Percentiles rank a stretch among this genome's conserved stretches.
phyloP scores from a whole-genome alignment of 2,113 vertebrate species.

The Scomber japonicus region DNA sequence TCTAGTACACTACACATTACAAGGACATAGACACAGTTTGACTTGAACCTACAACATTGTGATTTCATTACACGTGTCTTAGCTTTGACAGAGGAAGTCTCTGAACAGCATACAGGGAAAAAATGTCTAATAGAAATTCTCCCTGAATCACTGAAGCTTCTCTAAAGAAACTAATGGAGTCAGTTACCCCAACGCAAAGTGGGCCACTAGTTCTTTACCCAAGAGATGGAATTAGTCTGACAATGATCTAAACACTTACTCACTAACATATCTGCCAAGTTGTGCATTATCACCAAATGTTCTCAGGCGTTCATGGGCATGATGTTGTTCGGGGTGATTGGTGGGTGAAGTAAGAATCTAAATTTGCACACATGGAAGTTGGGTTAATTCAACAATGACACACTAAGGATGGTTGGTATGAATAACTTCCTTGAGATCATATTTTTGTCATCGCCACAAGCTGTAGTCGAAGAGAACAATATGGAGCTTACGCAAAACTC shows the following conservation, averaged over 20 bases:
- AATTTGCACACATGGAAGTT: slow-evolving; percentile 17
- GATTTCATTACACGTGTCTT: not conserved
- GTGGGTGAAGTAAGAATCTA: slow-evolving; percentile 3
- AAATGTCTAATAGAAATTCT: not conserved
- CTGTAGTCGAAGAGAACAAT: not conserved
- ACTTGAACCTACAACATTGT: not conserved
- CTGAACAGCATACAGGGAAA: not conserved
- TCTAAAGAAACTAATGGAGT: not conserved
- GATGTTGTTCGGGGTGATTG: not conserved
- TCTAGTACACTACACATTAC: not conserved
- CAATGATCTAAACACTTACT: slow-evolving; percentile 20
- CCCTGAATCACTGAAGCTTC: not conserved
- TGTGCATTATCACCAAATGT: slow-evolving; percentile 16
- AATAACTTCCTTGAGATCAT: not conserved
- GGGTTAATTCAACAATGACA: slow-evolving; percentile 29
- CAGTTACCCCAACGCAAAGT: not conserved
- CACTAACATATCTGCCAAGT: slow-evolving; percentile 5
- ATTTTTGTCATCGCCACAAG: not conserved
- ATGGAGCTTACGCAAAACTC: slow-evolving; percentile 23
- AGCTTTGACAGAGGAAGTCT: not conserved
- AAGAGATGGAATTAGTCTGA: slow-evolving; percentile 28
- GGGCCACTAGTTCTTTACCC: not conserved
- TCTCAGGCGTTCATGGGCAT: slow-evolving; percentile 6
- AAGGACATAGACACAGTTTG: not conserved
- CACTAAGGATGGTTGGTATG: slow-evolving; percentile 4